Conservation (phyloP, 2,797 vertebrate genomes). For the Botia kubotai region DNA sequence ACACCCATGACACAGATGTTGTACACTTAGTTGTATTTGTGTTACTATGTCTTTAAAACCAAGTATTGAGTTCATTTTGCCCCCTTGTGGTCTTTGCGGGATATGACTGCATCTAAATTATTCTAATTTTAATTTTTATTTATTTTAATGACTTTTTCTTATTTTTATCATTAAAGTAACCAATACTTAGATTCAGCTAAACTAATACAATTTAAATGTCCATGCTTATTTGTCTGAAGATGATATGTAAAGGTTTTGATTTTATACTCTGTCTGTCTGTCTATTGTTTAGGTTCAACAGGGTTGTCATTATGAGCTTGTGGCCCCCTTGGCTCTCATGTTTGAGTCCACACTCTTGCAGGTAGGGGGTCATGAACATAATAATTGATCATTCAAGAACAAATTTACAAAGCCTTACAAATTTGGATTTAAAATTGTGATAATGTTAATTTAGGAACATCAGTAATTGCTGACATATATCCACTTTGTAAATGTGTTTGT, state of each 20-base stretch:
- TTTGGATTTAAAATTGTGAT: neutral
- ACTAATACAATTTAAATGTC: too few relatives aligned
- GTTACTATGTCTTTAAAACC: too few relatives aligned
- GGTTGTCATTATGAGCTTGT: slow-evolving; percentile 91
- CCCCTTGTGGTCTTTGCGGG: slow-evolving; percentile 28
- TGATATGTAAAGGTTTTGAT: slow-evolving; percentile 7
- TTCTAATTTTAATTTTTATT: neutral
- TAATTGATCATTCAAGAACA: neutral
- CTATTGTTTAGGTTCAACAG: slow-evolving; percentile 84
- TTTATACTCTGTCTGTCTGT: slow-evolving; percentile 35
- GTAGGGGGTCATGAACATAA: slow-evolving; percentile 69
- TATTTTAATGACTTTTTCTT: too few relatives aligned
- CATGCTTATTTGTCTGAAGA: neutral
- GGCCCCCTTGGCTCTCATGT: slow-evolving; percentile 88
- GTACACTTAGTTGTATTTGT: too few relatives aligned
- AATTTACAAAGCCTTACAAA: neutral
- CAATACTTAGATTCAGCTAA: too few relatives aligned
- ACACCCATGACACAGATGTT: too few relatives aligned
- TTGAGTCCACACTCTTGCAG: slow-evolving; percentile 88
- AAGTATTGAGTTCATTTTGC: neutral
- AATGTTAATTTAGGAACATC: neutral
- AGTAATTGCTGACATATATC: neutral
- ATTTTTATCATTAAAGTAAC: neutral
- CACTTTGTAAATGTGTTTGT: neutral
- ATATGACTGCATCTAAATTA: neutral